Evolutionary conservation across 2,113 vertebrate species (phyloP), one percentile per base, ranked within the genome.

Genomic region (Ameiurus melas): DNA sequence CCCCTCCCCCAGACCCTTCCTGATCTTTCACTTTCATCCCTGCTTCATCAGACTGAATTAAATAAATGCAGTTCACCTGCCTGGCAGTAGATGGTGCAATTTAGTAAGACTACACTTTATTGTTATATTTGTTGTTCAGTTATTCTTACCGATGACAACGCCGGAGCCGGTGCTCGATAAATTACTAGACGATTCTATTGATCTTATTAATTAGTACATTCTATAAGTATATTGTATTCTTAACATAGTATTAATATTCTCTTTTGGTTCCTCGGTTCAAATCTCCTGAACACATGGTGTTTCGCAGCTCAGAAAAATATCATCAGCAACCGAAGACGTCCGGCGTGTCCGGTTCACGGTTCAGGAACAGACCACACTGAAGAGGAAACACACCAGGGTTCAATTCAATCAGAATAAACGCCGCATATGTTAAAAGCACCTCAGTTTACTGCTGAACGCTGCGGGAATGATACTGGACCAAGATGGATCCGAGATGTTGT

Each of bases 41-140:
- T 47, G 3, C 43, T 47, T 3, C 47, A 17, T 53, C 77, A 79
- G 47, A n/a, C 25, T n/a, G 47, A n/a, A 17, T 16, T 5, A 53
- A 53, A 79, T 17, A 51, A 47, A n/a, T n/a, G 19, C 10, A 3
- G 1, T n/a, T 79, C 47, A 47, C 55, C 7, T 79, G 16, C 13
- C 27, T 79, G 47, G 27, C 77, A 79, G 77, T 55, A 79, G 77
- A 79, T 79, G 77, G 77, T 53, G 77, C 47, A 79, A 53, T 79
- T 77, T 25, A 75, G 75, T n/a, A 78, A 78, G 12, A n/a, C 0
- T 78, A 47, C 19, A 75, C 36, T 12, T 75, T 22, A 22, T 51
- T 51, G 12, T 77, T 77, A n/a, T 25, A 22, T 75, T 75, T 75
- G 47, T 6, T 43, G 71, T 75, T 68, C 30, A 30, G 43, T 20